These are phyloP conservation scores for Mercenaria mercenaria DNA, from an alignment of 1,140 invertebrate species.

Conservation along the genomic window DNA sequence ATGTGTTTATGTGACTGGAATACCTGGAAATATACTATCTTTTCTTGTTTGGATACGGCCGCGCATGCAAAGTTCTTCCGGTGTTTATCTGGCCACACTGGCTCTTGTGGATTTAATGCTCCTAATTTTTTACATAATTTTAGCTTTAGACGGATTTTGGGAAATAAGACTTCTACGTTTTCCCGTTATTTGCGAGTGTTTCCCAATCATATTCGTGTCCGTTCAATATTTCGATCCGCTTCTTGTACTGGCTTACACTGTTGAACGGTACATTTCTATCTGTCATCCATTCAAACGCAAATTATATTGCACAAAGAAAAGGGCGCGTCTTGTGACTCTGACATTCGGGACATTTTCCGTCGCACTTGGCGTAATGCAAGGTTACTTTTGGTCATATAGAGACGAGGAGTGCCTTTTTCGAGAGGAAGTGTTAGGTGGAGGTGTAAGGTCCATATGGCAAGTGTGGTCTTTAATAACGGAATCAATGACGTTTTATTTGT, in stretches of 20 bases:
- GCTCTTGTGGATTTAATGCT: slow-evolving; percentile 78
- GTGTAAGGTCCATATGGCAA: slow-evolving; percentile 70
- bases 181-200: slow-evolving; percentile 80
- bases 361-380: slow-evolving; percentile 77
- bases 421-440: slow-evolving; percentile 63
- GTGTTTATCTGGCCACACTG: slow-evolving; percentile 80
- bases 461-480: slow-evolving; percentile 82
- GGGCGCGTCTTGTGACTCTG: slow-evolving; percentile 90
- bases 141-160: slow-evolving; percentile 80
- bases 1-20: slow-evolving; percentile 76
- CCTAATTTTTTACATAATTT: slow-evolving; percentile 75
- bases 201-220: slow-evolving; percentile 77
- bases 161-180: slow-evolving; percentile 73
- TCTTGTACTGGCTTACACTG: slow-evolving; percentile 91
- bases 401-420: slow-evolving; percentile 72
- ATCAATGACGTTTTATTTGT: slow-evolving; percentile 80
- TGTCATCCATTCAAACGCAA: slow-evolving; percentile 95
- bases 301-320: slow-evolving; percentile 91
- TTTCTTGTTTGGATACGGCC: slow-evolving; percentile 79
- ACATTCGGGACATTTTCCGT: slow-evolving; percentile 70
- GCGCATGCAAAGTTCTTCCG: slow-evolving; percentile 80
- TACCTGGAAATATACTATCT: slow-evolving; percentile 81
- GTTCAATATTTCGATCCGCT: slow-evolving; percentile 84
- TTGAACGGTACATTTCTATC: slow-evolving; percentile 98
- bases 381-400: slow-evolving; percentile 82